These are phyloP conservation scores for Acanthochromis polyacanthus DNA, from an alignment of 2,113 vertebrate genomes.

Conservation along the genomic window DNA sequence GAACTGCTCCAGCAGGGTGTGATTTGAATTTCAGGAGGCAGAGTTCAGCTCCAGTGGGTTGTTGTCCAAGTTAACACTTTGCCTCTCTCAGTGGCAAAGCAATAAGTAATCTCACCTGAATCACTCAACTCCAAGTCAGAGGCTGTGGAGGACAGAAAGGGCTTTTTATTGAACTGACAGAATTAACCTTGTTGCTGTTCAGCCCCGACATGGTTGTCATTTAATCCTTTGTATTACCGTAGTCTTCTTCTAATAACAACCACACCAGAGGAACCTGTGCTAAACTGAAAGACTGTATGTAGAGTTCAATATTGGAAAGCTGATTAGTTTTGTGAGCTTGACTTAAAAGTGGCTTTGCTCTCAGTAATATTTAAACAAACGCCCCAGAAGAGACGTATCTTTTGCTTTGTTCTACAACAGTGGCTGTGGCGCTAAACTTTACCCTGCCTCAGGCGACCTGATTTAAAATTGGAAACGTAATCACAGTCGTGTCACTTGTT, in stretches of 20 bases:
- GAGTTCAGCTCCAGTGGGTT: no score
- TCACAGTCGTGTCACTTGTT: constrained; percentile 45
- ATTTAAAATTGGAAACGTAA: constrained; percentile 70
- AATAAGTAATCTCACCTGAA: not conserved
- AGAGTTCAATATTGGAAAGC: constrained; percentile 23
- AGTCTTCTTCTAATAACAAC: not conserved
- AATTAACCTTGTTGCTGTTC: not conserved
- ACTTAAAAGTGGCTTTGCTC: constrained; percentile 25
- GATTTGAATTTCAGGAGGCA: no score
- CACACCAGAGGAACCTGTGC: constrained; percentile 15
- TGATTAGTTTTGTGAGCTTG: constrained; percentile 38
- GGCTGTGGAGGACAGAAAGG: not conserved
- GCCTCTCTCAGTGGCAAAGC: no score
- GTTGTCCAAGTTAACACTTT: no score
- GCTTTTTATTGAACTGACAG: not conserved
- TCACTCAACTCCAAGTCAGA: not conserved
- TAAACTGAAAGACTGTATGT: constrained; percentile 19
- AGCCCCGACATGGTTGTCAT: not conserved
- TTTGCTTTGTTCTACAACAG: constrained; percentile 29
- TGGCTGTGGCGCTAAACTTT: constrained; percentile 12
- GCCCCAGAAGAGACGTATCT: constrained; percentile 34
- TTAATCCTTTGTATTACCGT: constrained; percentile 3
- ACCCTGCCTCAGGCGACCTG: constrained; percentile 24
- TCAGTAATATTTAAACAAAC: constrained; percentile 38
- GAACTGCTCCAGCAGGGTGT: no score